Evolutionary conservation across 2,797 vertebrate genomes (phyloP).

Genomic region (Ctenochaetus hawaiiensis): DNA sequence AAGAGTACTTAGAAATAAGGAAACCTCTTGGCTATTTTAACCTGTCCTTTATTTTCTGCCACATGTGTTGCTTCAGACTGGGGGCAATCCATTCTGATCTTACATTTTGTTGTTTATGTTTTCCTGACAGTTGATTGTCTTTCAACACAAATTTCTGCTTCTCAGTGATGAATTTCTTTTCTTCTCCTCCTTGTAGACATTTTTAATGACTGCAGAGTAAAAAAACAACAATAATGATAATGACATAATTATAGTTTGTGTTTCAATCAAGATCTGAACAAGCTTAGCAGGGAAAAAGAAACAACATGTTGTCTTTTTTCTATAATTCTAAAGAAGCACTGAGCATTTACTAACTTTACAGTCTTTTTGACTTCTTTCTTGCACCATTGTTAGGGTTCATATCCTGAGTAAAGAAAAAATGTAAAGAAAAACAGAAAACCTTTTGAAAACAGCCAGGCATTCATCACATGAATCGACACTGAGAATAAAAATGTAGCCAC

Average conservation of each 20-base stretch:
- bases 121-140: constrained; percentile 12
- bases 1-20: background rate
- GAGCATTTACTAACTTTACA: no score
- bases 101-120: background rate
- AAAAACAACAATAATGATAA: constrained; percentile 18
- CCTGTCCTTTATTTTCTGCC: background rate
- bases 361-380: constrained; percentile 4
- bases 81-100: background rate
- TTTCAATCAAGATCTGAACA: constrained; percentile 23
- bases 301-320: background rate
- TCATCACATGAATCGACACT: constrained; percentile 18
- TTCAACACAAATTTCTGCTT: background rate
- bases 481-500: constrained; percentile 15
- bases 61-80: background rate
- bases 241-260: background rate
- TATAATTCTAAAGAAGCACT: constrained; percentile 1
- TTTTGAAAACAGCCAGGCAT: constrained; percentile 29
- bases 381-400: constrained; percentile 22
- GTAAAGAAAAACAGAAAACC: background rate
- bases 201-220: constrained; percentile 5
- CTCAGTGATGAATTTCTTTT: background rate
- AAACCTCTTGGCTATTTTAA: background rate
- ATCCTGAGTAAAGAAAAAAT: background rate
- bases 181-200: background rate
- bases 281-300: background rate